A percentile compares a stretch with the other conserved stretches of the same genome.
Conservation (phyloP, 92 coral and sea anemone species). For the Parazoanthus darwini region DNA sequence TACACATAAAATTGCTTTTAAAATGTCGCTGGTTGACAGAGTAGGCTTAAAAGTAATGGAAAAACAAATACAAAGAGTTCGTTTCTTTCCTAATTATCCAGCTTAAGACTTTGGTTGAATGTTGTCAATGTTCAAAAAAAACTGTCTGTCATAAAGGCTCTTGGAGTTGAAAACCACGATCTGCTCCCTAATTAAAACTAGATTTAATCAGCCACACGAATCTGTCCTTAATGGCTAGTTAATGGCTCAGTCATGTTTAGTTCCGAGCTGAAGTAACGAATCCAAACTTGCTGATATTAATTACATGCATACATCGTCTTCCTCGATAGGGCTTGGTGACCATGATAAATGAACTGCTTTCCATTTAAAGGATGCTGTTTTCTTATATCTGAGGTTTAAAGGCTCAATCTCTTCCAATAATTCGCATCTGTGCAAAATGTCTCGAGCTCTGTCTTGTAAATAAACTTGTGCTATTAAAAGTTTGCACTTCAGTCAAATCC, state of each 20-base stretch:
- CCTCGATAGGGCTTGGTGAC: too few species aligned
- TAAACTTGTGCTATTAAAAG: neutral
- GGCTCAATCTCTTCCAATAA: slow-evolving; percentile 27
- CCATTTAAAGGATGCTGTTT: neutral
- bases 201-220: too few species aligned
- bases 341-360: neutral
- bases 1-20: too few species aligned
- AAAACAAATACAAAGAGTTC: too few species aligned
- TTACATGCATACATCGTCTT: neutral
- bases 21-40: too few species aligned
- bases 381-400: too few species aligned
- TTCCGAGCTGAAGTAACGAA: neutral
- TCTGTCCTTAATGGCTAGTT: too few species aligned
- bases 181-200: too few species aligned
- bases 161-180: too few species aligned
- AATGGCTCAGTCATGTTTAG: neutral
- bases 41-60: too few species aligned
- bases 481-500: slow-evolving; percentile 7
- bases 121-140: neutral
- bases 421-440: slow-evolving; percentile 34
- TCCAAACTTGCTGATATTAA: neutral
- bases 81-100: neutral
- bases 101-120: neutral
- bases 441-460: slow-evolving; percentile 20
- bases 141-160: neutral